Evolutionary conservation across 2,888 invertebrate genomes (phyloP).

Genomic region (Cheilosia grossa): DNA sequence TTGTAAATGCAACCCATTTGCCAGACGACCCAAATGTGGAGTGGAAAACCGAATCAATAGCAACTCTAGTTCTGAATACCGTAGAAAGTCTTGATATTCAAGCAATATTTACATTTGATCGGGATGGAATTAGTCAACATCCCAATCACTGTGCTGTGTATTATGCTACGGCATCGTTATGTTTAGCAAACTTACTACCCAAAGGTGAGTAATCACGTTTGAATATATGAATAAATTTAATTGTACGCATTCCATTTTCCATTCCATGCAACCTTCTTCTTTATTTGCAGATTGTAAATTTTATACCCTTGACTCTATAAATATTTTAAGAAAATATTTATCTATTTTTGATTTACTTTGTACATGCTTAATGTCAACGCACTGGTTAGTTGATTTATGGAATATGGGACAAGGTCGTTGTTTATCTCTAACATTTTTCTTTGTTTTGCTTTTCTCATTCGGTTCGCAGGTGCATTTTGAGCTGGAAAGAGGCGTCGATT

Average conservation of each 20-base stretch:
- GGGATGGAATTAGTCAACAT: conserved; percentile 96
- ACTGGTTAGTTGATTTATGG: conserved; percentile 86
- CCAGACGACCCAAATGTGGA: conserved; percentile 90
- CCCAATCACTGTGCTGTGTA: conserved; percentile 95
- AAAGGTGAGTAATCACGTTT: conserved; percentile 85
- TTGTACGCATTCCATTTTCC: not conserved
- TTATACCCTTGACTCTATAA: conserved; percentile 93
- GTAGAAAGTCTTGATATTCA: conserved; percentile 91
- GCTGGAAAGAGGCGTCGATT: conserved; percentile 85
- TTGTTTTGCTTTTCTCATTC: conserved; percentile 31
- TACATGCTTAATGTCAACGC: conserved; percentile 90
- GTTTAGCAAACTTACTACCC: conserved; percentile 89
- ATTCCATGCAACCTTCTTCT: conserved; percentile 36
- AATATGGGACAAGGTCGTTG: conserved; percentile 32
- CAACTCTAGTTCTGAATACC: conserved; percentile 86
- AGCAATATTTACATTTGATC: conserved; percentile 96
- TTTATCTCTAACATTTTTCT: conserved; percentile 18
- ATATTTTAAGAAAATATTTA: conserved; percentile 93
- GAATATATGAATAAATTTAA: conserved; percentile 68
- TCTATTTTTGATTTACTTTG: conserved; percentile 92
- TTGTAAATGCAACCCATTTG: conserved; percentile 88
- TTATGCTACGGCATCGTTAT: conserved; percentile 91
- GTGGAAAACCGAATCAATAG: conserved; percentile 89
- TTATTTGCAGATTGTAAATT: conserved; percentile 89
- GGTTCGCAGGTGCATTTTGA: conserved; percentile 86